Percentiles rank a stretch among this genome's conserved stretches.
Evolutionary conservation across 1,140 invertebrate species (phyloP).

Genomic region (Ceratosolen solmsi): DNA sequence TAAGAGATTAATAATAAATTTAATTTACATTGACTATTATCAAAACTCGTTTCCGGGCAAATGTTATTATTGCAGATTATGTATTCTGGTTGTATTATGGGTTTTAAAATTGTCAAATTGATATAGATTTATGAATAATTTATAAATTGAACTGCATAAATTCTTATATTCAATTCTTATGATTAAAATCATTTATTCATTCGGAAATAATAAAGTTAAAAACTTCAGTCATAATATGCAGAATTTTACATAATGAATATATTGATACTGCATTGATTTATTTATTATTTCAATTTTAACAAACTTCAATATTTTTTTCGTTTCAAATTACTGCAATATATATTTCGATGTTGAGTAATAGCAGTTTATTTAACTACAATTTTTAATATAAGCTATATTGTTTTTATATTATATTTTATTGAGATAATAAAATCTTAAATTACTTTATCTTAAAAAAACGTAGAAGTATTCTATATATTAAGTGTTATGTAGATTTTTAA

Average conservation of each 20-base stretch:
- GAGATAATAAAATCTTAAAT: not conserved
- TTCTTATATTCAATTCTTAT: no score
- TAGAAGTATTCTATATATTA: not conserved
- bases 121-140: no score
- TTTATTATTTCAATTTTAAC: not conserved
- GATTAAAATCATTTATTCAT: not conserved
- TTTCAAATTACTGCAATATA: not conserved
- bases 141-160: no score
- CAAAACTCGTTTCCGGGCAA: no score
- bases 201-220: not conserved
- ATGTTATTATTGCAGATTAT: no score
- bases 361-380: not conserved
- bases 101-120: no score
- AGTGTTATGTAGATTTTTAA: not conserved
- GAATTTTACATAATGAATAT: not conserved
- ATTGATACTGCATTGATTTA: not conserved
- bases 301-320: not conserved
- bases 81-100: no score
- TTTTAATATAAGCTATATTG: not conserved
- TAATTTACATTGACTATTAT: no score
- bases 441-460: not conserved
- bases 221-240: not conserved
- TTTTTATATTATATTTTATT: not conserved
- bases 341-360: not conserved
- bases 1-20: no score